phyloP scores from a whole-genome alignment of 2,888 invertebrate genomes.

The Drosophila paranaensis region DNA sequence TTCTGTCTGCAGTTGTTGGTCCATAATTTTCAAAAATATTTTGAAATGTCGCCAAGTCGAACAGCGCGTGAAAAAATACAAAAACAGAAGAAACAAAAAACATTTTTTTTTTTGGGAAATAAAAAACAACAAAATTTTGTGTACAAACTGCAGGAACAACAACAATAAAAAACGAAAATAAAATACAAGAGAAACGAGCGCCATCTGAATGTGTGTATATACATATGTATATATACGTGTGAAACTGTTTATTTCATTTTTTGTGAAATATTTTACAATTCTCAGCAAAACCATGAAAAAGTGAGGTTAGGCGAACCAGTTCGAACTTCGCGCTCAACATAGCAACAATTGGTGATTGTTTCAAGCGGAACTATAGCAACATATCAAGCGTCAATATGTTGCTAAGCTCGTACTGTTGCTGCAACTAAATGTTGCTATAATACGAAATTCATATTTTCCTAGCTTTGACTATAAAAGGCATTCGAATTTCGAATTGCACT shows the following conservation, averaged over 20 bases:
- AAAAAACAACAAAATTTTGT: constrained; percentile 42
- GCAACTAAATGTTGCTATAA: neutral
- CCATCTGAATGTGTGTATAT: constrained; percentile 33
- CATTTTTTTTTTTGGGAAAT: constrained; percentile 3
- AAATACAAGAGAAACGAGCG: constrained; percentile 46
- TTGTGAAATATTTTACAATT: constrained; percentile 60
- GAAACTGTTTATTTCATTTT: constrained; percentile 71
- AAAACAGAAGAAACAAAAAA: constrained; percentile 2
- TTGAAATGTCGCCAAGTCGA: constrained; percentile 77
- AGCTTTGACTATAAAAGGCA: neutral
- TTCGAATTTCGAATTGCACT: neutral
- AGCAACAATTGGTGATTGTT: constrained; percentile 6
- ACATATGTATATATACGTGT: neutral
- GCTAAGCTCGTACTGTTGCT: neutral
- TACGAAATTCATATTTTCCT: neutral
- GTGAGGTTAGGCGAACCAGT: neutral
- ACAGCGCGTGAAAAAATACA: constrained; percentile 49
- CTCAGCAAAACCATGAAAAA: constrained; percentile 9
- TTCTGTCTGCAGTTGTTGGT: constrained; percentile 61
- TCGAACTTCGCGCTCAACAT: neutral
- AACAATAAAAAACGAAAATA: constrained; percentile 19
- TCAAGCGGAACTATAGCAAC: neutral
- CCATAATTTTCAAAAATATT: constrained; percentile 71
- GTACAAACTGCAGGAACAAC: constrained; percentile 28
- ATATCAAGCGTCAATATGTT: neutral